Conservation (phyloP, 2,113 vertebrate genomes). For the Sylvietta virens region DNA sequence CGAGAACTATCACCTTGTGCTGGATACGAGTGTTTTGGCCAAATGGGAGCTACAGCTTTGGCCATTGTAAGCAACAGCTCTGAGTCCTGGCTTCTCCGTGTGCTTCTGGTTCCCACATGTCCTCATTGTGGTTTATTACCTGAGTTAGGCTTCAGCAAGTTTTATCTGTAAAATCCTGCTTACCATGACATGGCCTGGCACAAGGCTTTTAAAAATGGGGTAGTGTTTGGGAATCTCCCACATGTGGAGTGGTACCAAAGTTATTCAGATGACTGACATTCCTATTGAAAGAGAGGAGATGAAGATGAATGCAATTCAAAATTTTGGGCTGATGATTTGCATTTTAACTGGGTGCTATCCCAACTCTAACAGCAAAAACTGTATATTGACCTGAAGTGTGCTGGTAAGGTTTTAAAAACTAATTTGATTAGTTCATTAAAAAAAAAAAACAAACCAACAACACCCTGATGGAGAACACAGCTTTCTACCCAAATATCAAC, state of each 20-base stretch:
- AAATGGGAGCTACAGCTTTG: not conserved
- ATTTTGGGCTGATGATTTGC: not conserved
- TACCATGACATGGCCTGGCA: not conserved
- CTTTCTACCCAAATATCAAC: not conserved
- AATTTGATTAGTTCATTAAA: not conserved
- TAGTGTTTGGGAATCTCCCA: not conserved
- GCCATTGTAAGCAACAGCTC: not conserved
- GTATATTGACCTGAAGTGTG: not conserved
- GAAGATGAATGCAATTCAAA: not conserved
- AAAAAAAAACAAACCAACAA: not conserved
- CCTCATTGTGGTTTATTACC: not conserved
- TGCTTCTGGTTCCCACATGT: not conserved
- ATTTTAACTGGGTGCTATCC: not conserved
- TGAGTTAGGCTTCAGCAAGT: not conserved
- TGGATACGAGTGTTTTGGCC: not conserved
- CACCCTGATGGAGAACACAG: not conserved
- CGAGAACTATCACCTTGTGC: rapidly evolving
- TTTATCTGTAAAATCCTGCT: not conserved
- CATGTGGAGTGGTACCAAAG: not conserved
- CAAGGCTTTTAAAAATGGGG: not conserved
- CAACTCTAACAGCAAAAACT: not conserved
- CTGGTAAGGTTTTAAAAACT: not conserved
- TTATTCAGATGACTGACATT: not conserved
- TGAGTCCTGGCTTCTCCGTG: not conserved
- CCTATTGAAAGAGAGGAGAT: not conserved